Conservation (phyloP, 2,797 vertebrate species). For the Chelon auratus region DNA sequence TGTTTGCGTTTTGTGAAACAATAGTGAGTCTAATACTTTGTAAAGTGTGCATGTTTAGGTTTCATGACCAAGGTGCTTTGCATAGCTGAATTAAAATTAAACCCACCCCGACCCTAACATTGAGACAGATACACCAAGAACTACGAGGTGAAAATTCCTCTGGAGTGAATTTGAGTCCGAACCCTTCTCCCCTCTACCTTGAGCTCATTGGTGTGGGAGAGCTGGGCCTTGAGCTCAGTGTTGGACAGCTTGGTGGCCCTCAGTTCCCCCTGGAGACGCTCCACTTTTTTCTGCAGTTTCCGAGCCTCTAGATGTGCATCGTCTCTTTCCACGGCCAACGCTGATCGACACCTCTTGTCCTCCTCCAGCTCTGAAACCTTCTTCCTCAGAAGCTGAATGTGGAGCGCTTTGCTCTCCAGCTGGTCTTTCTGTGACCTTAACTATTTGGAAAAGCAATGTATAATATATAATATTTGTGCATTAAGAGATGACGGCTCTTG, state of each 20-base stretch:
- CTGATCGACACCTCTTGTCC: constrained; percentile 84
- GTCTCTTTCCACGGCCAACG: constrained; percentile 84
- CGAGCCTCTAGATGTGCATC: constrained; percentile 81
- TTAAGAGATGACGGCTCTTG: neutral
- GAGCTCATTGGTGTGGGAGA: constrained; percentile 89
- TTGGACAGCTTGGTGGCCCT: constrained; percentile 78
- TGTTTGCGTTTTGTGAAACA: constrained; percentile 36
- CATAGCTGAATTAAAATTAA: constrained; percentile 1
- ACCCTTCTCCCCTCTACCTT: constrained; percentile 88
- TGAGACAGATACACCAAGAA: neutral
- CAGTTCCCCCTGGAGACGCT: constrained; percentile 90
- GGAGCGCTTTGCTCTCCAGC: constrained; percentile 89
- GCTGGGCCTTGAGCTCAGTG: constrained; percentile 88
- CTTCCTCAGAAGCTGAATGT: constrained; percentile 89
- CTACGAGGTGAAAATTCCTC: constrained; percentile 58
- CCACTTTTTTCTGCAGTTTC: constrained; percentile 88
- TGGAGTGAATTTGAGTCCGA: constrained; percentile 41
- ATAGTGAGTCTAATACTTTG: neutral
- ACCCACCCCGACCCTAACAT: neutral
- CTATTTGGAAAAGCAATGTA: constrained; percentile 69
- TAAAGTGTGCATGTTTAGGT: too few species aligned
- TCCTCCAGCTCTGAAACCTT: constrained; percentile 91
- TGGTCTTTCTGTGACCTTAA: constrained; percentile 90
- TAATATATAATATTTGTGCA: neutral
- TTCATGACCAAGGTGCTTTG: neutral